phyloP scores from a whole-genome alignment of 2,113 vertebrate species.

The Myiozetetes cayanensis region DNA sequence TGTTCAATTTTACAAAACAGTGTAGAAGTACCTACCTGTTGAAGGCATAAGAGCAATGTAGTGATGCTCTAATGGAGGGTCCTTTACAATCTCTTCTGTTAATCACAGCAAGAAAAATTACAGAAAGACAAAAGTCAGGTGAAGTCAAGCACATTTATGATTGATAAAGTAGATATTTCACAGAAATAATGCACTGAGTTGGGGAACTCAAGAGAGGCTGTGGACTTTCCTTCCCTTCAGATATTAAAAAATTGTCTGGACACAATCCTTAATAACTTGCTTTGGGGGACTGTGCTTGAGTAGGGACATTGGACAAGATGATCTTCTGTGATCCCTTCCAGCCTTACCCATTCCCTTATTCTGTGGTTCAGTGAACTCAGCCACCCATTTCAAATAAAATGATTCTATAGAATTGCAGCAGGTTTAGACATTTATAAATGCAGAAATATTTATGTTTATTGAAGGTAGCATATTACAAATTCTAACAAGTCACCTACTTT shows the following conservation, averaged over 20 bases:
- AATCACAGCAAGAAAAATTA: neutral
- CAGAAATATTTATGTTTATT: neutral
- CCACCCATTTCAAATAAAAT: neutral
- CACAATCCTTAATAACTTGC: neutral
- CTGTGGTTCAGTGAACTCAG: neutral
- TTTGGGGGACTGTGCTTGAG: neutral
- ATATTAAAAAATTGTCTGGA: neutral
- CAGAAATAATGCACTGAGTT: neutral
- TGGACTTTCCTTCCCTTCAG: neutral
- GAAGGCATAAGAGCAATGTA: neutral
- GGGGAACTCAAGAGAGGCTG: neutral
- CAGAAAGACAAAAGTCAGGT: neutral
- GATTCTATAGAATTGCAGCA: neutral
- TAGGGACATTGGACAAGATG: neutral
- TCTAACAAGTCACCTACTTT: neutral
- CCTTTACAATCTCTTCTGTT: neutral
- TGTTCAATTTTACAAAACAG: neutral
- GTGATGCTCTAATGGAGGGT: neutral
- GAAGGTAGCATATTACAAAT: neutral
- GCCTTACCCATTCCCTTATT: neutral
- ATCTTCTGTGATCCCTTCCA: neutral
- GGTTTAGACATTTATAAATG: neutral
- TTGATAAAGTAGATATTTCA: neutral
- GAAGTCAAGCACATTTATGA: neutral
- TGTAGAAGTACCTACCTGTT: neutral